These are phyloP conservation scores for Leptopilina drosophilae DNA, from an alignment of 2,888 invertebrate genomes.

Conservation along the genomic window DNA sequence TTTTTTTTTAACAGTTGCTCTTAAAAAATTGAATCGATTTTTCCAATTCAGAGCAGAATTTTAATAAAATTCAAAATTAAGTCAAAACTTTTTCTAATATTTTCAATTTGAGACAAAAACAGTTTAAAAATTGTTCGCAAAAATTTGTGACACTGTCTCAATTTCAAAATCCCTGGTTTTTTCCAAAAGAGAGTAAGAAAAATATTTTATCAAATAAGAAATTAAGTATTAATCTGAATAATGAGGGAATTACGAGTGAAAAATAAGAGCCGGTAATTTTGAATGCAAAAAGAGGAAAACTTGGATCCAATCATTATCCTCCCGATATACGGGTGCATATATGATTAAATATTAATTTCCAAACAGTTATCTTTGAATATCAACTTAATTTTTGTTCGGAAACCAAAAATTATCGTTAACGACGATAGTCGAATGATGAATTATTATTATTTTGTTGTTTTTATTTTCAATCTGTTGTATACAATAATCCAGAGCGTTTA, in stretches of 20 bases:
- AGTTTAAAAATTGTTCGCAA: too few species aligned
- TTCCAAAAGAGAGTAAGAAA: too few species aligned
- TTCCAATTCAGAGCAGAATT: too few species aligned
- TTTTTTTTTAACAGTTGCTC: too few species aligned
- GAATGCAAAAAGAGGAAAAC: background rate
- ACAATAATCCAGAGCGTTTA: slow-evolving; percentile 32
- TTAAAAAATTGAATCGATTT: too few species aligned
- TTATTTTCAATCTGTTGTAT: background rate
- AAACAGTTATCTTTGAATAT: slow-evolving; percentile 35
- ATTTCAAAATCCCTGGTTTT: too few species aligned
- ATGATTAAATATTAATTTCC: slow-evolving; percentile 31
- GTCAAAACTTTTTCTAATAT: too few species aligned
- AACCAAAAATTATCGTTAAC: slow-evolving; percentile 21
- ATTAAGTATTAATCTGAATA: slow-evolving; percentile 13
- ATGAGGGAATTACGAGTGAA: slow-evolving; percentile 1
- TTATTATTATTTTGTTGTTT: background rate
- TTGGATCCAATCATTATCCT: background rate
- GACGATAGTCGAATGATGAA: slow-evolving; percentile 22
- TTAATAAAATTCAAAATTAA: too few species aligned
- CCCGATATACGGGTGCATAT: background rate
- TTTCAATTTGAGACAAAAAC: too few species aligned
- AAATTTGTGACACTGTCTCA: too few species aligned
- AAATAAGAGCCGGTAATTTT: background rate
- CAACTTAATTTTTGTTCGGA: slow-evolving; percentile 8
- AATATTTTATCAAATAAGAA: background rate